Base-by-base conservation (phyloP, 2,113 vertebrate genomes). In the Megaceryle torquata region DNA sequence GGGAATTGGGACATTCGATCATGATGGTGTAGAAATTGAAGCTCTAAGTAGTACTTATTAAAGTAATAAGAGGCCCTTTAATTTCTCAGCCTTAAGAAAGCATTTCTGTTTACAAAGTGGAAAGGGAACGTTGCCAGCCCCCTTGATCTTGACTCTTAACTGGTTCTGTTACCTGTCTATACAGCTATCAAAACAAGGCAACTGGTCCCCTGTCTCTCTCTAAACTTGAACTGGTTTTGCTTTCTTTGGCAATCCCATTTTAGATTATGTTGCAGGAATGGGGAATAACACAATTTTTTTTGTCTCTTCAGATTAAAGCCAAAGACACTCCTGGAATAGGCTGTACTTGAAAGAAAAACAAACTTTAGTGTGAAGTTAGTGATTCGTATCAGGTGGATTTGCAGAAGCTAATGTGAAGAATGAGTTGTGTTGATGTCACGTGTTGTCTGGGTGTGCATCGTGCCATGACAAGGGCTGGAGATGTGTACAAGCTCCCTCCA, bases 371-470 rank as follows among this genome's bases (percentile, higher is more conserved):
- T 39, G 24, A 50, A 2, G 61, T 68, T 64, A 50, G 25, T 69
- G 67, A 8, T 8, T 72, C 37, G 2, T 39, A 41, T 13, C 16
- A 28, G 60, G 28, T 59, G 48, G 37, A 21, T 83, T 88, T 80
- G 39, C 76, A 86, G 76, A 26, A 86, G 50, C 24, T 12, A 20
- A 8, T 14, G 7, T 6, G 59, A 61, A 43, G 68, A 64, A 59
- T 3, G 41, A 61, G 50, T 6, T 19, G 21, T 8, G 48, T 48
- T 56, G 28, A n/a, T 39, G 53, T 22, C 15, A 13, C 7, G 16
- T 17, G 59, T 17, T 50, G 33, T 14, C 74, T 64, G 18, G 37
- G 28, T n/a, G 43, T 17, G 0, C 8, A 1, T 19, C 0, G 0
- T 48, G 81, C 20, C 33, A 13, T 20, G 46, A 31, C 16, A n/a